These are phyloP conservation scores for Thysanoteuthis rhombus DNA, from an alignment of 2,888 invertebrate species.

Conservation along the genomic window DNA sequence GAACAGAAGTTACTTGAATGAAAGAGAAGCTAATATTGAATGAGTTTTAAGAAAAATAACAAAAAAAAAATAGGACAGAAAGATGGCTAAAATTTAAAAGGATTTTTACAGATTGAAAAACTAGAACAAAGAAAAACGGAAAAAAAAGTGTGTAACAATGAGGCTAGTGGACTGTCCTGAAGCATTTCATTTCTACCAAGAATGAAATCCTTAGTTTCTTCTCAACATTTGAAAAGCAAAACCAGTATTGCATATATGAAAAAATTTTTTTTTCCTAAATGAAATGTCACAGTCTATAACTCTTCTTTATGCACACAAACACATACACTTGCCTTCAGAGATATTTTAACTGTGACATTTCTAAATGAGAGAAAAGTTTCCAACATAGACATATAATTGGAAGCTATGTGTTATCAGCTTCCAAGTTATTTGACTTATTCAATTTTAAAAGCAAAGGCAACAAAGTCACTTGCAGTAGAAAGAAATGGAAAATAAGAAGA, in stretches of 20 bases:
- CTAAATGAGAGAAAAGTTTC: neutral
- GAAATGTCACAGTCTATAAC: too few species aligned
- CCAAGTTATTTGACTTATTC: neutral
- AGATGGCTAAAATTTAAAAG: neutral
- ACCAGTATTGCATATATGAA: too few species aligned
- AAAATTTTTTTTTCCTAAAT: neutral
- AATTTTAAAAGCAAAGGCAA: neutral
- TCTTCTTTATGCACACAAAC: too few species aligned
- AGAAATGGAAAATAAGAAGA: neutral
- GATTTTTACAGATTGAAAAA: neutral
- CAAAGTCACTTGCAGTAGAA: neutral
- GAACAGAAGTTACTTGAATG: neutral
- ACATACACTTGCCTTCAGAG: neutral
- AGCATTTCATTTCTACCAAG: neutral
- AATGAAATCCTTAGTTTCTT: too few species aligned
- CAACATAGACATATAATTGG: neutral
- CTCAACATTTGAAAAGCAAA: too few species aligned
- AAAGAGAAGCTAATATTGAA: neutral
- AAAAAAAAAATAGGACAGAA: neutral
- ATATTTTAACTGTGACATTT: neutral
- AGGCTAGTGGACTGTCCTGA: neutral
- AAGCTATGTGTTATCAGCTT: neutral
- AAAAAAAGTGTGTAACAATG: neutral
- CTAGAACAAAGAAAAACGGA: neutral
- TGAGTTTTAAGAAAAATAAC: neutral